phyloP scores from a whole-genome alignment of 2,888 invertebrate genomes.

The Tipula unca region DNA sequence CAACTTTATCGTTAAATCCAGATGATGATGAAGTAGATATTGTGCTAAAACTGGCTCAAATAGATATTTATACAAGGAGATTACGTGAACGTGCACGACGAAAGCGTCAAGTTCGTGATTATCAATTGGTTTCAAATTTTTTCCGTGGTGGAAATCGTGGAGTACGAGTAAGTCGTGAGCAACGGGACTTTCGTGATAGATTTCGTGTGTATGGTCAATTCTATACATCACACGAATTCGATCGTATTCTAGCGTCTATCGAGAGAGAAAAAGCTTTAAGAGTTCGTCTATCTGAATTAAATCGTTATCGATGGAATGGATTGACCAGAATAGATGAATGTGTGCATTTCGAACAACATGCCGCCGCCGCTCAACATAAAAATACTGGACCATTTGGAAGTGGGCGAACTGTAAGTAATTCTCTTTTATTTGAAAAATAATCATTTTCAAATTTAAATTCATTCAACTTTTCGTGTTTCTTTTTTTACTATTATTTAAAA shows the following conservation, averaged over 20 bases:
- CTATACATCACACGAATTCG: constrained; percentile 76
- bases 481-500: background rate
- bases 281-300: constrained; percentile 70
- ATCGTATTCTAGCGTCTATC: constrained; percentile 65
- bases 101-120: constrained; percentile 84
- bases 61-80: constrained; percentile 82
- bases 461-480: constrained; percentile 24
- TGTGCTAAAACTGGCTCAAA: constrained; percentile 81
- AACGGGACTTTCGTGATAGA: constrained; percentile 63
- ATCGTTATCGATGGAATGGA: constrained; percentile 78
- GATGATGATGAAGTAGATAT: constrained; percentile 88
- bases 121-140: constrained; percentile 80
- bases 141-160: constrained; percentile 53
- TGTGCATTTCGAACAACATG: constrained; percentile 77
- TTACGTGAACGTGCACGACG: constrained; percentile 77
- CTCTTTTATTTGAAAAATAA: background rate
- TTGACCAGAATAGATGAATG: constrained; percentile 76
- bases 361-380: constrained; percentile 51
- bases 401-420: constrained; percentile 39
- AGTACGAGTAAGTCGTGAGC: constrained; percentile 42
- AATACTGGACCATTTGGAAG: constrained; percentile 42
- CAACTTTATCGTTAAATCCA: constrained; percentile 69
- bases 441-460: background rate
- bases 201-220: constrained; percentile 82
- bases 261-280: constrained; percentile 80